These are phyloP conservation scores for Halocaridina rubra DNA, from an alignment of 2,888 invertebrate species.

Conservation along the genomic window DNA sequence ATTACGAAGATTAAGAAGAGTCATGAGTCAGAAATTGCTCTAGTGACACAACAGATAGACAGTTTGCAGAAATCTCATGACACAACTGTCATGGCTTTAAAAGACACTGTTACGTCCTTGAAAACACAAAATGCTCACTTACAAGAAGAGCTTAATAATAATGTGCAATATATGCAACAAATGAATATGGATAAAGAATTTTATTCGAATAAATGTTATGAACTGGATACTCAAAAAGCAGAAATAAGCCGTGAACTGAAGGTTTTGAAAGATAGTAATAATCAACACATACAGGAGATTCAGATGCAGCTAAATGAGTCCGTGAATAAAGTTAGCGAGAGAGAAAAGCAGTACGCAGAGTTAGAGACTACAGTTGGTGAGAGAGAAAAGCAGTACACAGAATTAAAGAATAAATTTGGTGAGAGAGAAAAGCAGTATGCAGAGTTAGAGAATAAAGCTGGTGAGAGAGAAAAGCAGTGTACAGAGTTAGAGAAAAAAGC, in stretches of 20 bases:
- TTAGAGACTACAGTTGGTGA: neutral
- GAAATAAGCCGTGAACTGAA: too few species aligned
- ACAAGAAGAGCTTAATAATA: too few species aligned
- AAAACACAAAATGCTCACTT: too few species aligned
- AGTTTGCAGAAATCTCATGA: constrained; percentile 21
- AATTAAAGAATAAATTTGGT: too few species aligned
- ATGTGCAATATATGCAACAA: too few species aligned
- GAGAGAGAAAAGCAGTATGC: too few species aligned
- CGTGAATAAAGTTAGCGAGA: neutral
- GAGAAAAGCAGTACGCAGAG: neutral
- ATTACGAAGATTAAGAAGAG: neutral
- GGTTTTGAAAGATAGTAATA: too few species aligned
- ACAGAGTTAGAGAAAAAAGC: neutral
- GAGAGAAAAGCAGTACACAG: neutral
- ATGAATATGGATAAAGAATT: too few species aligned
- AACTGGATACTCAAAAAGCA: too few species aligned
- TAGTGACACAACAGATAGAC: constrained; percentile 8
- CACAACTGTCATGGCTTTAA: neutral
- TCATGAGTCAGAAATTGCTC: neutral
- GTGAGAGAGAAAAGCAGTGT: neutral
- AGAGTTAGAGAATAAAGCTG: neutral
- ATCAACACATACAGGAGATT: too few species aligned
- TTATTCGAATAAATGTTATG: too few species aligned
- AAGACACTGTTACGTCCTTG: neutral
- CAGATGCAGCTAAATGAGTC: too few species aligned